Conservation (phyloP, 2,113 vertebrate species). For the Tragelaphus strepsiceros region DNA sequence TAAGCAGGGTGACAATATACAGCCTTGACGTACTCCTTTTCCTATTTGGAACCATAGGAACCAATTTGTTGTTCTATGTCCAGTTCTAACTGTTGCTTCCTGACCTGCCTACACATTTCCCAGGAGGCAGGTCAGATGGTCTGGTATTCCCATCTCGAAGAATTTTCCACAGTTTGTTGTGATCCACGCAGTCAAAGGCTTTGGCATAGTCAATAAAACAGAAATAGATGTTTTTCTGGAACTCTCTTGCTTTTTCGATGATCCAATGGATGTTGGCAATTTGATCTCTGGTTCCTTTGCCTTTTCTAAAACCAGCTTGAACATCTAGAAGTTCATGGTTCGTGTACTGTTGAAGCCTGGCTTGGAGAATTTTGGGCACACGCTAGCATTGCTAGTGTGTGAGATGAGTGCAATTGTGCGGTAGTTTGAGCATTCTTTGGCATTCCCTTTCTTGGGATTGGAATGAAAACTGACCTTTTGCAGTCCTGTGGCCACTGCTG, state of each 20-base stretch:
- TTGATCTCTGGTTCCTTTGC: not conserved
- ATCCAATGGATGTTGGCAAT: not conserved
- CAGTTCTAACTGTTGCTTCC: not conserved
- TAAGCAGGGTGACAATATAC: not conserved
- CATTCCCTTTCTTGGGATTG: not conserved
- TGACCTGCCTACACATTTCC: not conserved
- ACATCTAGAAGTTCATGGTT: not conserved
- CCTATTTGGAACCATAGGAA: not conserved
- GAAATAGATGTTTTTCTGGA: not conserved
- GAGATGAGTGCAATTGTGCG: accelerated
- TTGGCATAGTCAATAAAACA: not conserved
- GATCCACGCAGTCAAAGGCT: not conserved
- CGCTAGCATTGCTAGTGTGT: not conserved
- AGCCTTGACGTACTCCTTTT: not conserved
- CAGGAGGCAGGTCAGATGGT: not conserved
- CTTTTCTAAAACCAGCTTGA: not conserved
- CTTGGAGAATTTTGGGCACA: not conserved
- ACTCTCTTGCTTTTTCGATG: not conserved
- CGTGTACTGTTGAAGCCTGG: not conserved
- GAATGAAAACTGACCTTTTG: not conserved
- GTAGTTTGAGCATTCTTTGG: not conserved
- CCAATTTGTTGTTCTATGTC: not conserved
- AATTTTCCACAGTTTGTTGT: not conserved
- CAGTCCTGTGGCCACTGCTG: not conserved
- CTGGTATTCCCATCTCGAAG: not conserved